phyloP scores from a whole-genome alignment of 2,113 vertebrate genomes.

The Ameiurus melas region DNA sequence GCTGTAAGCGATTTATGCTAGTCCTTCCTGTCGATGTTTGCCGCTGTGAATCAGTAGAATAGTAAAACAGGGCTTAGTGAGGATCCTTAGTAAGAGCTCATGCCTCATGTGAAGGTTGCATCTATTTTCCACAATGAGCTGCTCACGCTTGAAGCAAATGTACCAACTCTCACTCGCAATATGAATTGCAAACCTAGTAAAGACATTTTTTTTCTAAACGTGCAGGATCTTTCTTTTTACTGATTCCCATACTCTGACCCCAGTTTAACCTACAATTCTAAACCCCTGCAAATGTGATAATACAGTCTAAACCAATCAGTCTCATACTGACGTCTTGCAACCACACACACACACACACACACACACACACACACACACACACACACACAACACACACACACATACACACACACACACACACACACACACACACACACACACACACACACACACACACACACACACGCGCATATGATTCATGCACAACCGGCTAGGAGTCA shows the following conservation, averaged over 20 bases:
- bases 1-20: background rate
- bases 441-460: background rate
- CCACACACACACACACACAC: background rate
- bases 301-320: background rate
- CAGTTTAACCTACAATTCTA: background rate
- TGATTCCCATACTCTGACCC: background rate
- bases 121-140: background rate
- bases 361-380: background rate
- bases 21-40: background rate
- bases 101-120: background rate
- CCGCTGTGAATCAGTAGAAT: slow-evolving; percentile 3
- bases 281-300: background rate
- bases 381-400: background rate
- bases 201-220: background rate
- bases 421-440: background rate
- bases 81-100: background rate
- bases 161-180: background rate
- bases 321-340: background rate
- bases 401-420: background rate
- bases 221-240: background rate
- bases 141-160: background rate
- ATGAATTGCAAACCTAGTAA: too few species aligned
- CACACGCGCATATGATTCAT: background rate
- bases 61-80: slow-evolving; percentile 6
- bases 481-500: background rate